Conservation (phyloP, 2,113 vertebrate genomes). For the Promerops cafer region DNA sequence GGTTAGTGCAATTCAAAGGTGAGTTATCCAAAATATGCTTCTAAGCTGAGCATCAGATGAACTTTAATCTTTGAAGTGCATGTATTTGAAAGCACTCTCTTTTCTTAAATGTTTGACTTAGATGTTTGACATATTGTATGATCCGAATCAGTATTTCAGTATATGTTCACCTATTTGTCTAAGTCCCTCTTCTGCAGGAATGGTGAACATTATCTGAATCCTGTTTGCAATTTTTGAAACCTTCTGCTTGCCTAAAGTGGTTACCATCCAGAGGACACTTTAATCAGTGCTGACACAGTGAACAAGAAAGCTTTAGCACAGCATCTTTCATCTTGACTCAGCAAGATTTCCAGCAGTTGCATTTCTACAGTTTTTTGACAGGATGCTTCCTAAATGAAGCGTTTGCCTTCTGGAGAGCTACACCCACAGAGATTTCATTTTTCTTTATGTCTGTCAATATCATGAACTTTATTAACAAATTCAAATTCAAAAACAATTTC, state of each 20-base stretch:
- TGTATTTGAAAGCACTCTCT: neutral
- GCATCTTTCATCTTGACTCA: slow-evolving; percentile 4
- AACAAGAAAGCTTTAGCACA: neutral
- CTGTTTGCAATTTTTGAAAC: neutral
- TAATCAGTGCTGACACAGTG: neutral
- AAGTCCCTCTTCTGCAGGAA: neutral
- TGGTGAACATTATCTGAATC: neutral
- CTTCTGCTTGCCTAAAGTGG: neutral
- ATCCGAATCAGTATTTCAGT: neutral
- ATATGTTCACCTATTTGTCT: neutral
- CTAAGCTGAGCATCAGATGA: neutral
- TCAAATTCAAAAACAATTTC: slow-evolving; percentile 51
- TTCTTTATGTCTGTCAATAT: slow-evolving; percentile 36
- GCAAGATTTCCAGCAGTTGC: neutral
- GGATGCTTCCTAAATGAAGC: neutral
- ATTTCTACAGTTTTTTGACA: neutral
- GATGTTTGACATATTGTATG: neutral
- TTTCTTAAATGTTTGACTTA: neutral
- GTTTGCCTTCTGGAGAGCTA: slow-evolving; percentile 13
- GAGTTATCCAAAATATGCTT: neutral
- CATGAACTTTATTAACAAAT: slow-evolving; percentile 63
- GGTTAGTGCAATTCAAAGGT: neutral
- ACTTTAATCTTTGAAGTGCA: neutral
- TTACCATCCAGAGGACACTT: neutral
- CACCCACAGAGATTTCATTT: slow-evolving; percentile 34